phyloP scores from a whole-genome alignment of 1,140 invertebrate species.

The Eubasilissa regina region DNA sequence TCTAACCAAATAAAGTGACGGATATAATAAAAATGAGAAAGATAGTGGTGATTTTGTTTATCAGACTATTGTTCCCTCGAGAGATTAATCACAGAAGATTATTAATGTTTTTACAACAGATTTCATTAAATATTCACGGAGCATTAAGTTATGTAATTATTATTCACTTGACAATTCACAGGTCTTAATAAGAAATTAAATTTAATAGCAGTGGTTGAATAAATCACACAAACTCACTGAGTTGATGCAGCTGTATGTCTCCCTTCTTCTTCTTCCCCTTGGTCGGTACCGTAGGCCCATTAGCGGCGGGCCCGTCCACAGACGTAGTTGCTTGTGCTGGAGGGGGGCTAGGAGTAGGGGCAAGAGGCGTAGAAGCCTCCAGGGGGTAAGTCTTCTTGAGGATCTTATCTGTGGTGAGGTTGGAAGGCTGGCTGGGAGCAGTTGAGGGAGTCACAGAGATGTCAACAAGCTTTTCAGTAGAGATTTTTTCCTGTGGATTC shows the following conservation, averaged over 20 bases:
- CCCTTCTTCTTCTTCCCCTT: conserved; percentile 69
- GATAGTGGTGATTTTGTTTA: too few relatives aligned
- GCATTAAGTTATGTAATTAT: too few relatives aligned
- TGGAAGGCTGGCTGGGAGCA: conserved; percentile 67
- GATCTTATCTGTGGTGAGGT: conserved; percentile 70
- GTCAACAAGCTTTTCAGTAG: conserved; percentile 61
- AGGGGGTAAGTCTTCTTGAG: conserved; percentile 63
- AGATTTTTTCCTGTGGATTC: conserved; percentile 64
- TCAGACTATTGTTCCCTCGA: too few relatives aligned
- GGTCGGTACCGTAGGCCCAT: conserved; percentile 60
- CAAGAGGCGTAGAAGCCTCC: conserved; percentile 46
- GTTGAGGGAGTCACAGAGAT: conserved; percentile 63
- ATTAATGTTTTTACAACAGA: too few relatives aligned
- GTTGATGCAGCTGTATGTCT: conserved; percentile 67
- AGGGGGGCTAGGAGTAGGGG: conserved; percentile 28
- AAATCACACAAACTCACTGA: conserved; percentile 63
- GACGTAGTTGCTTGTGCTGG: not conserved
- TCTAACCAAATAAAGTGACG: too few relatives aligned
- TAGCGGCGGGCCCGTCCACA: not conserved
- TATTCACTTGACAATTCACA: too few relatives aligned
- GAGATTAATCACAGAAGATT: too few relatives aligned
- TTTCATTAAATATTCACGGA: too few relatives aligned
- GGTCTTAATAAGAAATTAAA: too few relatives aligned
- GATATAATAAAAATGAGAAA: too few relatives aligned
- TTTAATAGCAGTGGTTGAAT: too few relatives aligned